Evolutionary conservation across 2,797 vertebrate species (phyloP), one percentile per base, ranked within the genome.

Genomic region (Coccyzus lansbergi): DNA sequence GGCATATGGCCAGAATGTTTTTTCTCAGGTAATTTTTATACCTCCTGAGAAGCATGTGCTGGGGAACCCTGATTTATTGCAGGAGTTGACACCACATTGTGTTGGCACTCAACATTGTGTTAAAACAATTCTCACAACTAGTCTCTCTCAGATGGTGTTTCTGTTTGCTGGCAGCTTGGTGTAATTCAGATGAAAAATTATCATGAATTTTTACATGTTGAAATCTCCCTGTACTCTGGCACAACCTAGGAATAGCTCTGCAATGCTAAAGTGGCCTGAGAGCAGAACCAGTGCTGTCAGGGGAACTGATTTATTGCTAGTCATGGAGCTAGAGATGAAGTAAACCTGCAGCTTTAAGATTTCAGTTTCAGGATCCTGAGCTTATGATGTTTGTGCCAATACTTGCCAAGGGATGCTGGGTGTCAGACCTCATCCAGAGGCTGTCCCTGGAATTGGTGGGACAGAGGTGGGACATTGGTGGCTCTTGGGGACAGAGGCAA

Each of bases 21-120:
- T 49, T 68, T 18, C 72, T 90, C 84, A 64, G 88, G 90, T 95
- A 93, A 34, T 92, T 93, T 93, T 86, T 87, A 49, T 42, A 42
- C 21, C 56, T 93, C 71, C 68, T 1, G 1, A 91, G 83, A 78
- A 74, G 28, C n/a, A 6, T 4, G 62, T 71, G 60, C 68, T 81
- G 68, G 58, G 36, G 38, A 87, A 2, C 75, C 40, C 33, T 85
- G 88, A 90, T 90, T 93, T 93, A 90, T 44, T 75, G 68, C 69
- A 40, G 78, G 63, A 90, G 49, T 2, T 85, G 88, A 92, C 86
- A 83, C 14, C 3, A 4, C 31, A 6, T 56, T n/a, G n/a, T n/a
- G n/a, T n/a, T n/a, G n/a, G n/a, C 68, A 60, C 52, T 68, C 68
- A 56, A 31, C 21, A 13, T 15, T 53, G 55, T 69, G 78, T 79